phyloP scores from a whole-genome alignment of 2,888 invertebrate species.

The Sesia bembeciformis region DNA sequence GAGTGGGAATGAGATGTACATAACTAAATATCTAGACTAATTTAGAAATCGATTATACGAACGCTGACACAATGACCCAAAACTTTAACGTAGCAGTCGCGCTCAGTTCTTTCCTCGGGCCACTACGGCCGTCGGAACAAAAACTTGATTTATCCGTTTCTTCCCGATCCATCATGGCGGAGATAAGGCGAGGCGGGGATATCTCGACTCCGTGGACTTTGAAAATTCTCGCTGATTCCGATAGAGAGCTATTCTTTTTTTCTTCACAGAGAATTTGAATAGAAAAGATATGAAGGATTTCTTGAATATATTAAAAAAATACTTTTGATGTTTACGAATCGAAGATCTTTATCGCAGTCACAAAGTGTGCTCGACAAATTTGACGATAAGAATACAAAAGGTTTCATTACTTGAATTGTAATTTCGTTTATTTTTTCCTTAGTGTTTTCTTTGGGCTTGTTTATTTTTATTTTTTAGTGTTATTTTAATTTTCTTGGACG shows the following conservation, averaged over 20 bases:
- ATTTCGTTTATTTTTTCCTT: too few relatives aligned
- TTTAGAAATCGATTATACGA: too few relatives aligned
- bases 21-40: background rate
- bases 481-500: too few relatives aligned
- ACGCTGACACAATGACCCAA: too few relatives aligned
- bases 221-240: conserved; percentile 15
- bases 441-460: too few relatives aligned
- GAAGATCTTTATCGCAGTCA: too few relatives aligned
- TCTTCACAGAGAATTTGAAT: conserved; percentile 20
- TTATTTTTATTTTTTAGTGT: too few relatives aligned
- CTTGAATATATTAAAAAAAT: background rate
- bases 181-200: conserved; percentile 32
- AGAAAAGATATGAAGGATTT: conserved; percentile 9
- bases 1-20: too few relatives aligned
- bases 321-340: background rate
- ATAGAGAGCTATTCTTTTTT: conserved; percentile 21
- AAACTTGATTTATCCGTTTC: conserved; percentile 55
- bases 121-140: conserved; percentile 17
- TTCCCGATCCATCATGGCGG: conserved; percentile 47
- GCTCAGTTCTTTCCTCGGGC: background rate
- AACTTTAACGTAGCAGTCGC: too few relatives aligned
- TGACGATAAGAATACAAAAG: too few relatives aligned
- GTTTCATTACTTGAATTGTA: too few relatives aligned
- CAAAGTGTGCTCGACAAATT: too few relatives aligned
- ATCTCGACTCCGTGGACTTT: background rate